A percentile compares a stretch with the other conserved stretches of the same genome.
These are phyloP conservation scores for Dorcus parallelipipedus DNA, from an alignment of 2,888 invertebrate species.

Conservation along the genomic window DNA sequence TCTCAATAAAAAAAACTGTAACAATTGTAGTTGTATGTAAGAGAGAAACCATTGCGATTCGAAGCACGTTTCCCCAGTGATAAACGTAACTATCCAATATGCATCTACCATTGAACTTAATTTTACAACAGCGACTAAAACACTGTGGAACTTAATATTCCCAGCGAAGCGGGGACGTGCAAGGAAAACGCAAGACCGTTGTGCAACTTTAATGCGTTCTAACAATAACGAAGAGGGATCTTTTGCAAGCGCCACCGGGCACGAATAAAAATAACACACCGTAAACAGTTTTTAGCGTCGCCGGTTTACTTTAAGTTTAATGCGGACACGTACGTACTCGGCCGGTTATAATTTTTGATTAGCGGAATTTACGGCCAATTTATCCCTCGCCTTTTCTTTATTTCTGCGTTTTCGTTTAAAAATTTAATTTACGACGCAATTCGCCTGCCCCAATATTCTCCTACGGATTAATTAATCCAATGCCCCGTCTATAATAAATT, in stretches of 20 bases:
- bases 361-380: neutral
- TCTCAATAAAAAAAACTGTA: no score
- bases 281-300: neutral
- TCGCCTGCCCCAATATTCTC: neutral
- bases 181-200: no score
- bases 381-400: neutral
- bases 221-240: neutral
- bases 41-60: no score
- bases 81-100: no score
- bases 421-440: neutral
- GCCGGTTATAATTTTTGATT: neutral
- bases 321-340: neutral
- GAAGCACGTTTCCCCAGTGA: no score
- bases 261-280: neutral
- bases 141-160: no score
- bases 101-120: no score
- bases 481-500: neutral
- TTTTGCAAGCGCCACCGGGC: neutral
- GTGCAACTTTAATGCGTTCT: neutral
- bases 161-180: no score
- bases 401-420: neutral
- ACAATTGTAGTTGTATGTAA: no score
- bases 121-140: no score
- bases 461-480: neutral
- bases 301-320: neutral